Evolutionary conservation across 1,140 invertebrate genomes (phyloP), one percentile per base, ranked within the genome.

Genomic region (Calosoma granatense): DNA sequence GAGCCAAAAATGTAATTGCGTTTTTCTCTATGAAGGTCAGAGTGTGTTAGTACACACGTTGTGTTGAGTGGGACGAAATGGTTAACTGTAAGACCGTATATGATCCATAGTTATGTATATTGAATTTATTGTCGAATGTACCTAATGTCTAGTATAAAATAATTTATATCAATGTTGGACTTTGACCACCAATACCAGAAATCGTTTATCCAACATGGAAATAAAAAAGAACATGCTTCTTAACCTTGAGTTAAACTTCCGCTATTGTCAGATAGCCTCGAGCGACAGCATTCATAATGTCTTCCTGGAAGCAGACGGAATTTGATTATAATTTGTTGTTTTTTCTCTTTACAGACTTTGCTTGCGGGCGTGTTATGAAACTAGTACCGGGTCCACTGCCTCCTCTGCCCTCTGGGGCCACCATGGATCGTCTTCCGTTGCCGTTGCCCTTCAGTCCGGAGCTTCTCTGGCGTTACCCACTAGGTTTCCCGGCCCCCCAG

Each of bases 381-480:
- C 76, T 83, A 67, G 72, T 83, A 73, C 79, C 81, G 67, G 80
- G 80, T 64, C 81, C 78, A 69, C 71, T 81, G 70, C 76, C 78
- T 58, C 80, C 81, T 63, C 77, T 82, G 62, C 75, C 77, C 53
- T 72, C 74, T 63, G 72, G 71, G 62, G 69, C 72, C 67, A 73
- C 75, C 56, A 79, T 83, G 72, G 77, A 85, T 63, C 74, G 82
- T 55, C 74, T 84, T 55, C 78, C 81, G 58, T 77, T 84, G 64
- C 76, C 81, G 21, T 63, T 84, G 59, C 79, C 86, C 23, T 88
- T 88, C 75, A 85, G 79, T 67, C 79, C 88, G 41, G 88, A 91
- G 63, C 73, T 92, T 17, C 72, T 93, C 17, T 92, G 89, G 90
- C 80, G 90, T 65, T 92, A 92, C 68, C 82, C 84, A 12, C 74